Evolutionary conservation across 23 tunicate species (phyloP), one percentile per base, ranked within the genome.

Genomic region (Oikopleura dioica): DNA sequence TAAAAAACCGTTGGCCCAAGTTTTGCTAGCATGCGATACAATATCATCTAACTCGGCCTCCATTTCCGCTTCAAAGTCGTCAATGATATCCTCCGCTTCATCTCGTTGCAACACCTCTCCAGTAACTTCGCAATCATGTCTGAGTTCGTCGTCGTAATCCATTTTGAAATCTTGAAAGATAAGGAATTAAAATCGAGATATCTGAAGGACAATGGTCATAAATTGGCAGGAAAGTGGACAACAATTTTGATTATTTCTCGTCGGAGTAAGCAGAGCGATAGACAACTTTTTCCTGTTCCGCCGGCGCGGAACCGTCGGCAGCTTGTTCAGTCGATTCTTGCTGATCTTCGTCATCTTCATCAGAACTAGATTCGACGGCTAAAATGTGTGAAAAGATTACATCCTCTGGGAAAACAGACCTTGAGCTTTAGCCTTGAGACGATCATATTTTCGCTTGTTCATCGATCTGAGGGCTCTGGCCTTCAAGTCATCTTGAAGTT

Each of bases 391-490:
- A 44, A 44, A 9, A 44, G n/a, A n/a, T n/a, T n/a, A n/a, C n/a
- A n/a, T n/a, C n/a, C n/a, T n/a, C n/a, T n/a, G 26, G 26, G 26
- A 63, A 16, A 21, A 28, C 72, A 16, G 2, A 63, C 72, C 72
- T 63, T 63, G 72, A 21, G 72, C 72, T 63, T 63, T 63, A 12
- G 72, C 72, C 33, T 63, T 63, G 16, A 63, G 26, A 12, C 26
- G 16, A 12, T 63, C 72, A 31, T 12, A 63, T 28, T 63, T 63
- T 63, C 72, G 29, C 26, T 63, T 63, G 72, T 63, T 63, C 72
- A 63, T 63, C 26, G 72, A 23, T 21, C 26, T 63, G 4, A 63
- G 33, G 30, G 72, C 72, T 2, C 72, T 23, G 16, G 16, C 33
- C 26, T 63, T 63, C 5, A 63, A 28, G 33, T 63, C 72, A 63